Evolutionary conservation across 1,140 invertebrate species (phyloP).

Genomic region (Brachionus angularis): DNA sequence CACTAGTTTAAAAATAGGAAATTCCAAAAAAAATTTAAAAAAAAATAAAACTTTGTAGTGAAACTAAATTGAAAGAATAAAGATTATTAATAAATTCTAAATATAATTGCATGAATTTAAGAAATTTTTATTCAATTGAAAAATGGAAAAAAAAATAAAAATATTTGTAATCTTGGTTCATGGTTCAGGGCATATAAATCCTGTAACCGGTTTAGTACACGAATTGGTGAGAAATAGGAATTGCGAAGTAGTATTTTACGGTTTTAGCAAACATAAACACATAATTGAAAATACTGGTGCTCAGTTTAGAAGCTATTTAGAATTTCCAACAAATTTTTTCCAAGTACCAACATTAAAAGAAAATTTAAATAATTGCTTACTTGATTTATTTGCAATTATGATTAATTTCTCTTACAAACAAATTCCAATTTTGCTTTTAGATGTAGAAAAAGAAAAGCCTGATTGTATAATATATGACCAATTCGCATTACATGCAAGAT

Average conservation of each 20-base stretch:
- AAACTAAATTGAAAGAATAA: no score
- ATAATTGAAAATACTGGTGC: conserved; percentile 2
- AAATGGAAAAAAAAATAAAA: conserved; percentile 6
- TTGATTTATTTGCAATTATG: background rate
- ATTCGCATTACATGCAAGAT: background rate
- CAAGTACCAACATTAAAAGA: no score
- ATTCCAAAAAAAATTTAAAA: no score
- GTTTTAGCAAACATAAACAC: background rate
- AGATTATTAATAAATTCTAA: no score
- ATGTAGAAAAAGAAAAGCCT: conserved; percentile 13
- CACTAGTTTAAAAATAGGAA: no score
- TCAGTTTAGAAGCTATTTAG: background rate
- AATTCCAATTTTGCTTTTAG: conserved; percentile 11
- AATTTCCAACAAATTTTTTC: background rate
- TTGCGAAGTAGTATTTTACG: conserved; percentile 31
- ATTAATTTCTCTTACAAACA: background rate
- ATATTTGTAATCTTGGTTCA: conserved; percentile 7
- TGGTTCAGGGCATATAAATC: conserved; percentile 29
- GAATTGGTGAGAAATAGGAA: background rate
- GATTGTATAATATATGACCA: conserved; percentile 26
- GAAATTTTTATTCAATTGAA: no score
- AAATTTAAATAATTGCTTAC: no score
- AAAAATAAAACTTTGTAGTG: no score
- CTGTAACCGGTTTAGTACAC: background rate
- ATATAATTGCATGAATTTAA: no score